These are phyloP conservation scores for Belonocnema kinseyi DNA, from an alignment of 1,140 invertebrate species.

Conservation along the genomic window DNA sequence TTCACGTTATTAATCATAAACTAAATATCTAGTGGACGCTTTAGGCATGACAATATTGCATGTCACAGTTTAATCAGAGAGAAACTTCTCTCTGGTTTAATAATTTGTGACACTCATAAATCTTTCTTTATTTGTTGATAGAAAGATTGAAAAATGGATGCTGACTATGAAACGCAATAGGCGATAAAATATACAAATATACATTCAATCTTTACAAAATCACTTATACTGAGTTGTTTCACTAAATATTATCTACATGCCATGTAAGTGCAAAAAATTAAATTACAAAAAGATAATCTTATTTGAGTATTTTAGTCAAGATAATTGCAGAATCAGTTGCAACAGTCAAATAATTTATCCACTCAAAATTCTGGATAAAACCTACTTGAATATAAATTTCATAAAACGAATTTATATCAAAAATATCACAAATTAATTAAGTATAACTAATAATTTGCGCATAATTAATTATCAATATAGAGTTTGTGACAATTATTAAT, in stretches of 20 bases:
- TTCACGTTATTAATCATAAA: constrained; percentile 9
- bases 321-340: neutral
- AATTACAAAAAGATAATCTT: neutral
- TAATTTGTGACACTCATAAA: constrained; percentile 10
- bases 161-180: neutral
- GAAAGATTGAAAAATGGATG: neutral
- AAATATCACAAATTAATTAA: too few relatives aligned
- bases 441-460: too few relatives aligned
- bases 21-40: constrained; percentile 12
- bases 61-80: neutral
- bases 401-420: too few relatives aligned
- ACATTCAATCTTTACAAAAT: constrained; percentile 16
- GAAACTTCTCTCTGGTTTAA: too few relatives aligned
- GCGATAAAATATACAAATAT: constrained; percentile 22
- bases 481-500: neutral
- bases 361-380: too few relatives aligned
- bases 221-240: constrained; percentile 2
- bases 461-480: neutral
- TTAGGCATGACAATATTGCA: neutral
- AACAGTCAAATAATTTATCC: too few relatives aligned
- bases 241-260: constrained; percentile 18
- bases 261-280: constrained; percentile 6
- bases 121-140: neutral
- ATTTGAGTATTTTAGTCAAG: neutral
- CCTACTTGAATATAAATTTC: too few relatives aligned